These are phyloP conservation scores for Drosophila gunungcola DNA, from an alignment of 1,140 invertebrate species.

Conservation along the genomic window DNA sequence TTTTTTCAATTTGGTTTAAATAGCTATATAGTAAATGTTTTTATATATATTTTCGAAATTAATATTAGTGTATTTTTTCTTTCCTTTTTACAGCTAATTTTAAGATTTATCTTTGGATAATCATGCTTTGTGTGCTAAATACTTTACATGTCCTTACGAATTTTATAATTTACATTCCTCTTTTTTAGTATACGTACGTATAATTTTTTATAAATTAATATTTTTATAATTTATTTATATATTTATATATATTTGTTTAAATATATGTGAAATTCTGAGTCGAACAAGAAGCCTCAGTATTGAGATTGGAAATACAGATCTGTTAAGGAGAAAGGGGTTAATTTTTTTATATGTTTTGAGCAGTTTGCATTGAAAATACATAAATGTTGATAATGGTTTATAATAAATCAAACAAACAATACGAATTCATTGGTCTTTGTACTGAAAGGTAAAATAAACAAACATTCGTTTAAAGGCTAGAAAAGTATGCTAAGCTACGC, in stretches of 20 bases:
- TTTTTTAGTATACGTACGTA: slow-evolving; percentile 45
- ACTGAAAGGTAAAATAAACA: slow-evolving; percentile 67
- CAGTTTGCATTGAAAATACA: slow-evolving; percentile 53
- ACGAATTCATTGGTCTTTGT: slow-evolving; percentile 62
- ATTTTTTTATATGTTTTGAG: slow-evolving; percentile 46
- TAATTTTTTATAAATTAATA: slow-evolving; percentile 50
- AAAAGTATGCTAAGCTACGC: slow-evolving; percentile 38
- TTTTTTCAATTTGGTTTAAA: slow-evolving; percentile 73
- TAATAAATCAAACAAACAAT: slow-evolving; percentile 45
- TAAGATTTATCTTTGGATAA: slow-evolving; percentile 78
- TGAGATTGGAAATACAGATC: slow-evolving; percentile 56
- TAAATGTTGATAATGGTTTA: slow-evolving; percentile 42
- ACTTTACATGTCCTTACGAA: slow-evolving; percentile 74
- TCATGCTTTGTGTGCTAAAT: slow-evolving; percentile 71
- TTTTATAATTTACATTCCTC: slow-evolving; percentile 65
- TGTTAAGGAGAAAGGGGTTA: slow-evolving; percentile 33
- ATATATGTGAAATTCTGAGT: slow-evolving; percentile 43
- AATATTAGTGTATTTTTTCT: slow-evolving; percentile 71
- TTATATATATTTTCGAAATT: slow-evolving; percentile 45
- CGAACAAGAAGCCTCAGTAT: slow-evolving; percentile 37
- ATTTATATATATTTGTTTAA: slow-evolving; percentile 29
- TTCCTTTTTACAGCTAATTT: slow-evolving; percentile 78
- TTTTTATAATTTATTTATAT: slow-evolving; percentile 44
- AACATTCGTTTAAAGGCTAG: slow-evolving; percentile 33
- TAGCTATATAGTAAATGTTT: slow-evolving; percentile 51